phyloP scores from a whole-genome alignment of 2,797 vertebrate species.

The Hephaestus fuliginosus region DNA sequence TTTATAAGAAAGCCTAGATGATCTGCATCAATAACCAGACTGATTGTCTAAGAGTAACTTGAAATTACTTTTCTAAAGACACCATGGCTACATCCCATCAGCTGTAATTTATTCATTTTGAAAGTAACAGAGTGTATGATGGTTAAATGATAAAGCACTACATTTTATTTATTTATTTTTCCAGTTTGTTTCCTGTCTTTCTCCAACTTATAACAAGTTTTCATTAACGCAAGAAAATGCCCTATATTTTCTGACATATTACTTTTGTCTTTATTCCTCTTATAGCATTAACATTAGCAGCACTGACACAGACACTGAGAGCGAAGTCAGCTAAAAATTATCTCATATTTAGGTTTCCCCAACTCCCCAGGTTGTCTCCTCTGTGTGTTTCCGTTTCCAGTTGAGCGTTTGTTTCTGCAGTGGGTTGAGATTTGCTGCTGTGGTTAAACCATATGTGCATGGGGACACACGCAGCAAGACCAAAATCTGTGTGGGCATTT shows the following conservation, averaged over 20 bases:
- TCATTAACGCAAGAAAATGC: background rate
- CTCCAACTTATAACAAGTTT: background rate
- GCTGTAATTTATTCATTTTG: background rate
- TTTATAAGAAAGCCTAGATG: background rate
- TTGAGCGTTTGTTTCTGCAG: background rate
- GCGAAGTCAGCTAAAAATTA: background rate
- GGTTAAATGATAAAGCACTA: background rate
- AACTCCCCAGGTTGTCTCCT: background rate
- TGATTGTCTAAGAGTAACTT: background rate
- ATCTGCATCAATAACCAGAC: background rate
- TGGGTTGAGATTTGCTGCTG: conserved; percentile 7
- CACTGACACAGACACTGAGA: background rate
- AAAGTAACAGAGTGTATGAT: background rate
- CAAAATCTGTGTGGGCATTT: conserved; percentile 16
- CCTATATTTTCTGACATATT: background rate
- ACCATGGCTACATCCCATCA: background rate
- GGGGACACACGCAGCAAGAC: background rate
- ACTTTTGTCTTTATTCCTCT: background rate
- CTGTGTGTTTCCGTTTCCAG: background rate
- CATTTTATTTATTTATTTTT: background rate
- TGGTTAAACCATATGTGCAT: background rate
- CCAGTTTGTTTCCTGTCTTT: background rate
- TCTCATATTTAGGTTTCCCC: background rate
- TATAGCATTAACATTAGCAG: background rate
- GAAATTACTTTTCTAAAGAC: background rate